Evolutionary conservation across 2,797 vertebrate species (phyloP).

Genomic region (Scarus forsteni): DNA sequence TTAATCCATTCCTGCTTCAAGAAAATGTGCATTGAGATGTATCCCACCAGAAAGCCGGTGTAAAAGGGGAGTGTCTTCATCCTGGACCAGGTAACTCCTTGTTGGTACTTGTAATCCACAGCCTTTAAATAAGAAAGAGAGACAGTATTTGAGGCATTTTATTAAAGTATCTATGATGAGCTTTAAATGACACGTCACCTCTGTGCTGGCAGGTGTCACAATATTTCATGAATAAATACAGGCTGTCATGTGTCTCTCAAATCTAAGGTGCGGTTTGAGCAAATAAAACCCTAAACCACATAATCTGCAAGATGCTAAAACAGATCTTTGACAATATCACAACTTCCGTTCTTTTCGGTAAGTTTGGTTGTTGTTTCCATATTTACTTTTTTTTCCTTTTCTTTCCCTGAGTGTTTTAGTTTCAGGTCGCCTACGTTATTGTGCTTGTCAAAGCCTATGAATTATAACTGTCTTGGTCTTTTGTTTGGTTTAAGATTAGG

Average conservation of each 20-base stretch:
- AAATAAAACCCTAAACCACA: background rate
- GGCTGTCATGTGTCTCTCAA: background rate
- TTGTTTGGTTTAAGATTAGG: no score
- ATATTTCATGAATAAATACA: background rate
- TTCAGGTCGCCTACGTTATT: no score
- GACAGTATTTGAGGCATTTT: background rate
- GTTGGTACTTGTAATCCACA: conserved; percentile 42
- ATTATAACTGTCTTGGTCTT: no score
- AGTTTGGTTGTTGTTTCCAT: no score
- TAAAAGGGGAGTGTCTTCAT: conserved; percentile 84
- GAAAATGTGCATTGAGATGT: conserved; percentile 79
- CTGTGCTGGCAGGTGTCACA: background rate
- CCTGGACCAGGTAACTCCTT: conserved; percentile 40
- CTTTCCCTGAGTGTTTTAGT: no score
- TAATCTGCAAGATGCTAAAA: no score
- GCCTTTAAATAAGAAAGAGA: conserved; percentile 22
- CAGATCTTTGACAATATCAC: no score
- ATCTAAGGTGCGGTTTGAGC: background rate
- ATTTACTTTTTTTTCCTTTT: no score
- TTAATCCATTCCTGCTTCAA: conserved; percentile 75
- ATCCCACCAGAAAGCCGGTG: conserved; percentile 83
- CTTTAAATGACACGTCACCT: background rate
- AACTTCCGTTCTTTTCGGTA: no score
- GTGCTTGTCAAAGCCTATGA: no score
- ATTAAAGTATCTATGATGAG: background rate